These are phyloP conservation scores for Azemiops feae DNA, from an alignment of 2,113 vertebrate genomes.

Conservation along the genomic window DNA sequence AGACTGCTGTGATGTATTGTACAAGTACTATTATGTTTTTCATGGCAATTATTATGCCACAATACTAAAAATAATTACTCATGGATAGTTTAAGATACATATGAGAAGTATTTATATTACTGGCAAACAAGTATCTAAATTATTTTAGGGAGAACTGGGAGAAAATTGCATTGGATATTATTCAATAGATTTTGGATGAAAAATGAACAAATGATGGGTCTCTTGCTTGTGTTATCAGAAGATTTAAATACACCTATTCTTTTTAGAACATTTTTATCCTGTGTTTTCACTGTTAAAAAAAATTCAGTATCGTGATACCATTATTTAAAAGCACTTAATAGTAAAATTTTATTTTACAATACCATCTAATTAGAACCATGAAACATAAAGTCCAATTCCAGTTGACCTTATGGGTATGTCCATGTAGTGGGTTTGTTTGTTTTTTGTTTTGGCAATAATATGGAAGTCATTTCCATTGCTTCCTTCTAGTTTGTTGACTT, in stretches of 20 bases:
- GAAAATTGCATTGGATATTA: background rate
- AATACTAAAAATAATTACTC: background rate
- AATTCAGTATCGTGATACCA: background rate
- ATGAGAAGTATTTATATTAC: background rate
- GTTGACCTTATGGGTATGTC: background rate
- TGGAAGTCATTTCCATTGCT: background rate
- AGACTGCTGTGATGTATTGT: constrained; percentile 28
- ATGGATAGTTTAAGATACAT: background rate
- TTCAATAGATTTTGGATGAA: background rate
- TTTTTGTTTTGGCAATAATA: background rate
- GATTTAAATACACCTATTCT: background rate
- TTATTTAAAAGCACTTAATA: background rate
- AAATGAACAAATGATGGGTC: background rate
- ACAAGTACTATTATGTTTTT: background rate
- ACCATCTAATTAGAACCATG: background rate
- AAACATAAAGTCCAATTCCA: background rate
- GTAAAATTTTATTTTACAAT: background rate
- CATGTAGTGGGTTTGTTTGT: too few species aligned
- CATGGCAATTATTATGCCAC: constrained; percentile 20
- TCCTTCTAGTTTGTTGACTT: background rate
- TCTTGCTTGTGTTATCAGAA: background rate
- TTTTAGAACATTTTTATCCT: background rate
- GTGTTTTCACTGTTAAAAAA: background rate
- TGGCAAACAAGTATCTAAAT: background rate
- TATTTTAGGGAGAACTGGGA: background rate